Evolutionary conservation across 2,113 vertebrate species (phyloP), one percentile per base, ranked within the genome.

Genomic region (Ptyas mucosa): DNA sequence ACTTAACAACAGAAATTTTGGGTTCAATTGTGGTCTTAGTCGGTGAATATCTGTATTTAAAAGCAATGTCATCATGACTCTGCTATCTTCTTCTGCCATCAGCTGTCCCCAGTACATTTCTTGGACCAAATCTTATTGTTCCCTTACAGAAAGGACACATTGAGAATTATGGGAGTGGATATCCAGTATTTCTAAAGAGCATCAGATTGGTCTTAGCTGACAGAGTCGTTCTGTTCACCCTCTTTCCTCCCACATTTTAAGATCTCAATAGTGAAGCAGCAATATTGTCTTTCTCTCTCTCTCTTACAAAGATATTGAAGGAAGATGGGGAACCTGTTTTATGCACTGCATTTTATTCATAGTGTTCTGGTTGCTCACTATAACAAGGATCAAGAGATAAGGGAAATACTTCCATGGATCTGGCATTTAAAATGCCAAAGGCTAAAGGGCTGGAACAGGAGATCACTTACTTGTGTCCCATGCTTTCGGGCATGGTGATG

Each of bases 391-490:
- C 53, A 58, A 53, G 26, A 43, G 51, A 87, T 8, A 0, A 54
- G 7, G 7, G 69, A 4, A 52, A 23, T 14, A 18, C 3, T 10
- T 46, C 11, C 7, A 21, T 8, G 23, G 43, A 29, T 11, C 15
- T 64, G 18, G 46, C 15, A 85, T 61, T 58, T 54, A 21, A 49
- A 43, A 3, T 64, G 87, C 54, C 90, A 91, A 89, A 58, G 69
- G 29, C 55, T 3, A 0, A 54, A 6, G 6, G 58, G 7, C 0
- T 89, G 24, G 8, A 8, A 23, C 0, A 23, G 3, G 2, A 86
- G 88, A 0, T 0, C 93, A 97, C 98, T 97, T 96, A 99, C 99
- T 98, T 99, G 97, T 99, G 99, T 87, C 99, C 99, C 95, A 98
- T 97, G 93, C 97, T 98, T 10, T 99, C 99, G 0, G 98, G 99